A percentile compares a stretch with the other conserved stretches of the same genome.
Conservation (phyloP, 53 echinoderm and acorn worm genomes). For the Zoroaster sp. region DNA sequence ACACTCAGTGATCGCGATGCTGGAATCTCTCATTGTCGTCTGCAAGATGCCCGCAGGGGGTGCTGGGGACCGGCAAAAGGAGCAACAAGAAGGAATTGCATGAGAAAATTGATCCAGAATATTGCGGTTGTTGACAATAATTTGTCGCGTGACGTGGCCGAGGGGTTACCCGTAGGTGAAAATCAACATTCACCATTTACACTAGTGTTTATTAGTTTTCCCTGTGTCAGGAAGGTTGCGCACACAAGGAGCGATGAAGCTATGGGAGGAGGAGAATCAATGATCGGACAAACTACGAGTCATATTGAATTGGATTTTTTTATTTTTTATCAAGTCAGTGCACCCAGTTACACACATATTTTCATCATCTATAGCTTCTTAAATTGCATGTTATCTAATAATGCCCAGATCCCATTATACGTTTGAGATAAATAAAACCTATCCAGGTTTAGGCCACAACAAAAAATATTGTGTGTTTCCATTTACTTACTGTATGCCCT, state of each 20-base stretch:
- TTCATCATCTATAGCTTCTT: too few relatives aligned
- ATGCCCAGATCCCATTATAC: too few relatives aligned
- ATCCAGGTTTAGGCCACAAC: too few relatives aligned
- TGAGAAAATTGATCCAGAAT: conserved; percentile 51
- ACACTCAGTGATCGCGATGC: not conserved
- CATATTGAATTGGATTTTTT: too few relatives aligned
- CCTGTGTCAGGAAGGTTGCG: conserved; percentile 32
- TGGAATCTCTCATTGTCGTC: conserved; percentile 41
- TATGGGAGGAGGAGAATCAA: not conserved
- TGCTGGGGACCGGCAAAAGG: conserved; percentile 26
- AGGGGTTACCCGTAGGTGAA: conserved; percentile 9
- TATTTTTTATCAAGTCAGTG: too few relatives aligned
- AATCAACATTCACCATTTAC: conserved; percentile 62
- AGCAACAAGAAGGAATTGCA: conserved; percentile 2
- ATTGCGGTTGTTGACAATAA: conserved; percentile 58
- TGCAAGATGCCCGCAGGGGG: conserved; percentile 15
- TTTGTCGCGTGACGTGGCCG: conserved; percentile 56
- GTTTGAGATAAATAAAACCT: too few relatives aligned
- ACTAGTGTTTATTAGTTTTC: conserved; percentile 57
- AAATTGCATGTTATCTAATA: too few relatives aligned
- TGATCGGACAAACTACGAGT: not conserved
- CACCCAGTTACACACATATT: too few relatives aligned
- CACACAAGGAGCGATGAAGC: not conserved
- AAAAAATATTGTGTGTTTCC: too few relatives aligned
- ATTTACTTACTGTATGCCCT: too few relatives aligned